Evolutionary conservation across 2,113 vertebrate genomes (phyloP).

Genomic region (Bubo bubo): DNA sequence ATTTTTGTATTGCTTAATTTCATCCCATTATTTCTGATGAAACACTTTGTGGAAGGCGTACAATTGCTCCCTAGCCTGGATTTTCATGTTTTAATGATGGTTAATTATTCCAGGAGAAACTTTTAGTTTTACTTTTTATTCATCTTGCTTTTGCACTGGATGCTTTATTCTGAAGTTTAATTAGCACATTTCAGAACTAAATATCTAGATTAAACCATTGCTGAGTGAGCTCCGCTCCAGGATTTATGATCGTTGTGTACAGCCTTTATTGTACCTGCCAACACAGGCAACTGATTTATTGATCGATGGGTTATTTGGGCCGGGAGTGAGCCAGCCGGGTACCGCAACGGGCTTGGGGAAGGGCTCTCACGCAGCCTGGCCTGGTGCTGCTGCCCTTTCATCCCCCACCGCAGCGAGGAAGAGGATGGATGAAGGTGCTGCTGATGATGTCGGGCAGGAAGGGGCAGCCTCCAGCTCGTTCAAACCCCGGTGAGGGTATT

Average conservation of each 20-base stretch:
- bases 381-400: not conserved
- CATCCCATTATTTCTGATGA: slow-evolving; percentile 1
- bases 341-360: rapidly evolving
- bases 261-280: not conserved
- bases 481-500: rapidly evolving
- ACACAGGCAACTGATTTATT: not conserved
- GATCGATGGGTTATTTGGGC: not conserved
- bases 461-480: not conserved
- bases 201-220: slow-evolving; percentile 10
- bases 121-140: not conserved
- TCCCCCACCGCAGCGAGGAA: not conserved
- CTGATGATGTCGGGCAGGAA: not conserved
- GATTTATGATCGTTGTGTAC: not conserved
- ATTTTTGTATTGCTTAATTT: not conserved
- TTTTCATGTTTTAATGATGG: slow-evolving; percentile 6
- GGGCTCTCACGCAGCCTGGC: not conserved
- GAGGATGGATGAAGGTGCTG: not conserved
- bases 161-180: slow-evolving; percentile 39
- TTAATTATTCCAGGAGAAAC: slow-evolving; percentile 46
- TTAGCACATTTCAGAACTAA: slow-evolving; percentile 10
- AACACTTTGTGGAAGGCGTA: not conserved
- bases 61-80: slow-evolving; percentile 37
- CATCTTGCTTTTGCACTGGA: not conserved
- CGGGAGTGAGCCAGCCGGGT: rapidly evolving
- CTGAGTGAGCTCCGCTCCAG: not conserved